Base-by-base conservation (phyloP, 2,113 vertebrate species). In the Ranitomeya imitator region DNA sequence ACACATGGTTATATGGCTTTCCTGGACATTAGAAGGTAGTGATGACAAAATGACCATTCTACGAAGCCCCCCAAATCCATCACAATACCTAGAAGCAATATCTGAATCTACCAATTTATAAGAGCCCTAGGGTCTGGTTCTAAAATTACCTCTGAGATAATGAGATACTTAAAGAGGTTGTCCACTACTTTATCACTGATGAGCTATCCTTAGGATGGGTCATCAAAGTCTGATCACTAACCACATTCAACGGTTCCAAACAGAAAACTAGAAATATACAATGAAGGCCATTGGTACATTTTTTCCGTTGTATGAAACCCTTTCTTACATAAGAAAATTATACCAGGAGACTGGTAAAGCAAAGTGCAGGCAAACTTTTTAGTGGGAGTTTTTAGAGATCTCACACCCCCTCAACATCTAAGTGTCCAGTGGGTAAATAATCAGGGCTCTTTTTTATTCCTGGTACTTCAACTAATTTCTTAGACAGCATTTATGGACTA, bases 31-130 rank as follows among this genome's bases (percentile, higher is more conserved):
- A 86, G 90, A 88, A 85, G 80, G 77, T 90, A 87, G 90, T 60
- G 65, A 19, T 0, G 77, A 88, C 88, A 93, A 90, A 91, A 91
- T 90, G 83, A 91, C 89, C 89, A 89, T 88, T 61, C 89, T 89
- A 11, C 89, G 92, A 90, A 90, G 85, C 88, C 87, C 2, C 90
- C 91, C 91, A 79, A 90, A 86, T 88, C 90, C 91, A 91, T 7
- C 57, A 79, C 61, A 85, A 84, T 89, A 86, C 0, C 61, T 63
- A 91, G 82, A 52, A 89, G 91, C 52, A 55, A 76, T 52, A 21
- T 80, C 54, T 59, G 18, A 18, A 31, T 1, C n/a, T 80, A 19
- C 79, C 19, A 63, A 63, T 37, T 3, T 8, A 10, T 26, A 65
- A 52, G 73, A 76, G 73, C 73, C 37, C 21, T 52, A 37, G 37